phyloP scores from a whole-genome alignment of 2,113 vertebrate genomes.

The Alethe castanea region DNA sequence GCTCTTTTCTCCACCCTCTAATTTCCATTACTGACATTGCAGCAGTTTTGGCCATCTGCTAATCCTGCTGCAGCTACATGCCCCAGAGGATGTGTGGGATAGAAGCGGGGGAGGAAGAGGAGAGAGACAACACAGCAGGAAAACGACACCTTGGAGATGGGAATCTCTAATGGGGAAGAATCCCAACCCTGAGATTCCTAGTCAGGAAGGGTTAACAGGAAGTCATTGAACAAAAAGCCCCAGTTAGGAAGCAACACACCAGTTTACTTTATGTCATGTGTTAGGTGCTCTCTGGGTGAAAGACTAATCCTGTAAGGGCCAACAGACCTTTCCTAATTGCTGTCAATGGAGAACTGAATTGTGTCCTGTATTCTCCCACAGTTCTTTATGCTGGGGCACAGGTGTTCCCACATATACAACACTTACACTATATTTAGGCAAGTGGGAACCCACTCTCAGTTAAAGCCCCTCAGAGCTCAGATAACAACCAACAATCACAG shows the following conservation, averaged over 20 bases:
- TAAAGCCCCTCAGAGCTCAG: not conserved
- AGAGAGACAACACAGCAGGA: not conserved
- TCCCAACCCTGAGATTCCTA: not conserved
- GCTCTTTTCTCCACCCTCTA: not conserved
- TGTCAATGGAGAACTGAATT: not conserved
- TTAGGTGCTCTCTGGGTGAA: not conserved
- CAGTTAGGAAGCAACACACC: not conserved
- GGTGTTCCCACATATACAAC: not conserved
- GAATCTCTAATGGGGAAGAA: not conserved
- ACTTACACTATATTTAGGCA: not conserved
- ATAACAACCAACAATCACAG: not conserved
- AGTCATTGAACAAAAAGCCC: not conserved
- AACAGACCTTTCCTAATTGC: slow-evolving; percentile 19
- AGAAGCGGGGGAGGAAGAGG: not conserved
- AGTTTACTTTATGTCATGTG: not conserved
- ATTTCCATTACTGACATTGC: not conserved
- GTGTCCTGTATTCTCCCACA: not conserved
- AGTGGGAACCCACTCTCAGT: not conserved
- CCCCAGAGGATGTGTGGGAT: not conserved
- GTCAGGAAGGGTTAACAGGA: not conserved
- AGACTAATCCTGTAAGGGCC: slow-evolving; percentile 3
- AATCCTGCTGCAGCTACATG: not conserved
- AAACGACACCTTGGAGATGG: not conserved
- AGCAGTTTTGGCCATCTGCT: not conserved
- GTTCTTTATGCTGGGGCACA: not conserved